Evolutionary conservation across 30 jellyfish, hydroid and myxozoan species (phyloP), one percentile per base, ranked within the genome.

Genomic region (Pseudorhiza aurosa): DNA sequence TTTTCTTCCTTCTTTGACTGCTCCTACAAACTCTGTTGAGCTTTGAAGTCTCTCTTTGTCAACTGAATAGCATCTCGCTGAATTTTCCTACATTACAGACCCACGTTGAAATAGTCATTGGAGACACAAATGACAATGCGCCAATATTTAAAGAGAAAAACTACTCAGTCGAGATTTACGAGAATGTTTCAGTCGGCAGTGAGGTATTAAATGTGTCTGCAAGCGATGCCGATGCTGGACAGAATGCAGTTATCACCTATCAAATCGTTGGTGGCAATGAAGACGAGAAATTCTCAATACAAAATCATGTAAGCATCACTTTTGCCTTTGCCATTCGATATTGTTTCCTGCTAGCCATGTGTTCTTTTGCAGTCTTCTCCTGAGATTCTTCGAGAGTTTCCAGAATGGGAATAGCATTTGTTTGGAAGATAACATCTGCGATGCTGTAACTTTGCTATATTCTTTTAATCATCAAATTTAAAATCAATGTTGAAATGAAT

Each of bases 41-140:
- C n/a, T n/a, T n/a, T n/a, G n/a, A n/a, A n/a, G n/a, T n/a, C n/a
- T n/a, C 31, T 21, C 31, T 51, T 51, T 51, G 31, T 15, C 7
- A 51, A 5, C 31, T 24, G 67, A 15, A 4, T 5, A 15, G 36
- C 4, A 7, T 49, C 44, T 5, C n/a, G 7, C 14, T 9, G 12
- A 37, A 10, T 11, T 18, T 51, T 50, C 4, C n/a, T n/a, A n/a
- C n/a, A n/a, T n/a, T n/a, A n/a, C 56, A 81, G 85, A 68, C 97
- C 0, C 65, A 44, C 9, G 75, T 90, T 7, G 55, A 55, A 4
- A 62, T 91, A 17, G 63, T 75, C 21, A 71, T 91, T 4, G 82
- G 73, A 14, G 98, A 91, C 59, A 86, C 72, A 33, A 91, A 91
- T 46, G 98, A 91, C 81, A 72, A 91, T 39, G 68, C 78, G 12